Base-by-base conservation (phyloP, 2,113 vertebrate species). In the Dasyprocta punctata region DNA sequence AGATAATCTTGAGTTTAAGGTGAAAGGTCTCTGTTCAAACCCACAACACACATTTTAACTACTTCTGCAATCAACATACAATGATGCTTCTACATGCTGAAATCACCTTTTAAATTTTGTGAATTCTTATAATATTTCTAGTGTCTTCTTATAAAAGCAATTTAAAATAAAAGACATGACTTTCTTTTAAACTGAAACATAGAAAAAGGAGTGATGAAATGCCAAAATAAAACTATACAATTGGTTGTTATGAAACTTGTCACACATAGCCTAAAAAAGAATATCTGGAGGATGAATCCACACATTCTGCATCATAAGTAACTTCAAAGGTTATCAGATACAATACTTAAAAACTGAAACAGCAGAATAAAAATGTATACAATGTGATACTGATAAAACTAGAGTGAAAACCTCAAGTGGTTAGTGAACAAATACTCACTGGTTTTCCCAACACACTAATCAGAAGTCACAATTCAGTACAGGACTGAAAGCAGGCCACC, bases 1-100 rank as follows among this genome's bases (percentile, higher is more conserved):
- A 97, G 87, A 94, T 97, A 95, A 96, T 96, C 95, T 90, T 92
- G 20, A 87, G 54, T 94, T 73, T 95, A 95, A 97, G 96, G 90
- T 92, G 58, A 97, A 94, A 96, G 85, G 63, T 97, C 90, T 95
- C 69, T 96, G 73, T 84, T 97, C 67, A 96, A 94, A 98, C 61
- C 67, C 33, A 67, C 54, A 96, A 95, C 52, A 95, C 44, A 8
- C 44, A 36, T 84, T 65, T 97, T 95, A 94, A 82, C 52, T 92
- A 67, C 61, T 60, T 84, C 47, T 87, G 16, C 56, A 65, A 61
- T 89, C 69, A 94, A 87, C 14, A 33, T 3, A 54, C 58, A 17
- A 36, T 38, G 73, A 85, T 16, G 69, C 7, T n/a, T 96, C 71
- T 54, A 95, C 28, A 41, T 63, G 61, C 47, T 16, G 38, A 96